These are phyloP conservation scores for Sialia sialis DNA, from an alignment of 2,113 vertebrate species.

Conservation along the genomic window DNA sequence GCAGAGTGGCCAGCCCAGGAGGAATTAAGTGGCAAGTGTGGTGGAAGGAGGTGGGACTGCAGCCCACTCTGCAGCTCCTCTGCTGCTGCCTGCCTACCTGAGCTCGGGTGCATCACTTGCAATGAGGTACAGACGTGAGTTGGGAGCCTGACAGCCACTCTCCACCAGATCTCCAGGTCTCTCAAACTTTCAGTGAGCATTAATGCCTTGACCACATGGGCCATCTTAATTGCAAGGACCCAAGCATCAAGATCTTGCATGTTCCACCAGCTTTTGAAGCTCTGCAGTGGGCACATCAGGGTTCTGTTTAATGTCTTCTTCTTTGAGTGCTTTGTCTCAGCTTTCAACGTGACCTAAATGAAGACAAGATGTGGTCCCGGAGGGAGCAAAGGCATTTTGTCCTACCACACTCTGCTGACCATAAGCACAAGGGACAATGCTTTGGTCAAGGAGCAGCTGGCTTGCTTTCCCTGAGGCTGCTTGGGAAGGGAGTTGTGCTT, in stretches of 20 bases:
- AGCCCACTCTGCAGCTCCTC: neutral
- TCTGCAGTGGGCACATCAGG: accelerated
- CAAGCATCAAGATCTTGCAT: neutral
- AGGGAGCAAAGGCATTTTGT: neutral
- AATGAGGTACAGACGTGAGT: accelerated
- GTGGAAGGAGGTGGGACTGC: no score
- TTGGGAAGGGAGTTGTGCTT: neutral
- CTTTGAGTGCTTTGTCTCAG: accelerated
- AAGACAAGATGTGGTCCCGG: neutral
- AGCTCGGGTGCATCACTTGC: accelerated
- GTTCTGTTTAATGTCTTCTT: neutral
- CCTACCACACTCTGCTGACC: accelerated
- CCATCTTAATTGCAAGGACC: neutral
- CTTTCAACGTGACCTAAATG: neutral
- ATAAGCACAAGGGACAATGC: neutral
- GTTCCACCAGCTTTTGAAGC: neutral
- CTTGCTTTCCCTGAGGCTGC: neutral
- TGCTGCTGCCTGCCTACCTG: neutral
- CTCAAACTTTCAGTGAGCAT: accelerated
- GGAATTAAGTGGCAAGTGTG: neutral
- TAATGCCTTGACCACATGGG: neutral
- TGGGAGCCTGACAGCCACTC: neutral
- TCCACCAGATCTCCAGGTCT: neutral
- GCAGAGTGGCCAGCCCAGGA: neutral
- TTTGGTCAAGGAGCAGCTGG: neutral